Evolutionary conservation across 2,113 vertebrate species (phyloP).

Genomic region (Progne subis): DNA sequence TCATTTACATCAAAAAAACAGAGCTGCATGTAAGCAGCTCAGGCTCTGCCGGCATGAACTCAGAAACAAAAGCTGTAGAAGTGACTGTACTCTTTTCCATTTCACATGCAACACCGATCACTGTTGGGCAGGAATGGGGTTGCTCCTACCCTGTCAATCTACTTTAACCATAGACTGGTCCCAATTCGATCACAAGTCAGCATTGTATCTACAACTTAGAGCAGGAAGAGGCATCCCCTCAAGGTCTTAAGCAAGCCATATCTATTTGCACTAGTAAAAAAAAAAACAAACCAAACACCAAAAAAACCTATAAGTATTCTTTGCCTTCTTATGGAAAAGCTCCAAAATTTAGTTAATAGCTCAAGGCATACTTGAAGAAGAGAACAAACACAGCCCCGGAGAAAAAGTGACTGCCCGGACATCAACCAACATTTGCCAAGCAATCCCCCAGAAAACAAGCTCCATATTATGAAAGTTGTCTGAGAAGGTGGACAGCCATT

Average conservation of each 20-base stretch:
- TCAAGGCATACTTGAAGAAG: neutral
- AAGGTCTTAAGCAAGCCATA: neutral
- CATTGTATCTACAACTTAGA: neutral
- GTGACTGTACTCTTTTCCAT: neutral
- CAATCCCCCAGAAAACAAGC: neutral
- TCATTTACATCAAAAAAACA: neutral
- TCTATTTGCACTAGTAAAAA: neutral
- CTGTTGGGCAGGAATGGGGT: neutral
- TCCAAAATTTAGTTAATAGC: neutral
- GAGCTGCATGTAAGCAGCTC: neutral
- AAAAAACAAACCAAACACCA: rapidly evolving
- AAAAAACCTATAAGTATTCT: neutral
- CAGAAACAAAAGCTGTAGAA: neutral
- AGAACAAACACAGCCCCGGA: neutral
- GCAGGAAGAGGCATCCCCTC: neutral
- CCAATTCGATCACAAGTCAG: neutral
- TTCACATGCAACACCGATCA: neutral
- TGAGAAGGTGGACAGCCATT: neutral
- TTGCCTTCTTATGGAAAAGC: neutral
- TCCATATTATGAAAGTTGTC: neutral
- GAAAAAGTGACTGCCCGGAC: neutral
- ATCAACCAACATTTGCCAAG: neutral
- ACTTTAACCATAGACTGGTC: neutral
- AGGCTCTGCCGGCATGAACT: neutral
- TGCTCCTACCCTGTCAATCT: neutral